Conservation (phyloP, 2,113 vertebrate species). For the Corvus moneduloides region DNA sequence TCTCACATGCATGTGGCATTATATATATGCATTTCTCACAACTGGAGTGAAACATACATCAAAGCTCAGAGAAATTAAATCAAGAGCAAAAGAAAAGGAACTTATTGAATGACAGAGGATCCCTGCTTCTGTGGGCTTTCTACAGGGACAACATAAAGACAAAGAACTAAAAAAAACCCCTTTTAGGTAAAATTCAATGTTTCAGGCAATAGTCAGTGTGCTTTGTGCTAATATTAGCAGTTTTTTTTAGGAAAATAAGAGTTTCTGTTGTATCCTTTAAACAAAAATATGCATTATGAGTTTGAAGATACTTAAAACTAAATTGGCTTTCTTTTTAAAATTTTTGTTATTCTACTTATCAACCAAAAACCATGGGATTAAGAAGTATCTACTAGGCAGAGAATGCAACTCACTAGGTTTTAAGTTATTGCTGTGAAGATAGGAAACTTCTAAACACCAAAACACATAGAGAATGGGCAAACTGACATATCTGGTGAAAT, state of each 20-base stretch:
- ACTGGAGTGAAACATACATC: not conserved
- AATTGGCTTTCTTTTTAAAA: not conserved
- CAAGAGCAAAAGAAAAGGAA: not conserved
- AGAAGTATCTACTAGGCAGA: not conserved
- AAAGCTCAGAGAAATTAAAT: constrained; percentile 41
- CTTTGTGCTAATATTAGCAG: not conserved
- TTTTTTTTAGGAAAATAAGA: not conserved
- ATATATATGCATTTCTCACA: not conserved
- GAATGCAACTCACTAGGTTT: not conserved
- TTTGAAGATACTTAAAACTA: not conserved
- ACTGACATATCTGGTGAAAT: not conserved
- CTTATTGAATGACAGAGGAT: not conserved
- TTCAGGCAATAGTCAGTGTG: not conserved
- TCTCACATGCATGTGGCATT: not conserved
- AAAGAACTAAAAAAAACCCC: not conserved
- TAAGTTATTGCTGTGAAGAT: not conserved
- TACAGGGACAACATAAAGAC: not conserved
- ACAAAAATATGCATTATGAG: not conserved
- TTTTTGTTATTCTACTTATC: not conserved
- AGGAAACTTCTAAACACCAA: not conserved
- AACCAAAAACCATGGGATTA: not conserved
- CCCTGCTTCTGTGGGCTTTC: not conserved
- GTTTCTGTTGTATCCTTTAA: not conserved
- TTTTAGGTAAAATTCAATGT: not conserved
- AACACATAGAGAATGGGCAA: not conserved